phyloP scores from a whole-genome alignment of 2,797 vertebrate genomes.

The Eulemur mongoz region DNA sequence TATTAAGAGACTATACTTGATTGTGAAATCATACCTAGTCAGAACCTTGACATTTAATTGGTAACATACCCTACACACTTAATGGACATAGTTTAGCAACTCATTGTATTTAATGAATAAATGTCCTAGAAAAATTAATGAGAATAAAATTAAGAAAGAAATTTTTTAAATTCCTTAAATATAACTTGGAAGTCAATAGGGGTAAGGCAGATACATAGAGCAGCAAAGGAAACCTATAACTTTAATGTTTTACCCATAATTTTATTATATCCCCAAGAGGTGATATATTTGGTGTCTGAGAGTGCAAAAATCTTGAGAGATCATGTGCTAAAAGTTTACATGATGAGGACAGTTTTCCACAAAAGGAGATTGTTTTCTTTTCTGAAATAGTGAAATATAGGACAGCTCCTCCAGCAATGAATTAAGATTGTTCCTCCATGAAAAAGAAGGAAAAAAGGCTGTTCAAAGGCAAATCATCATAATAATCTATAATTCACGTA shows the following conservation, averaged over 20 bases:
- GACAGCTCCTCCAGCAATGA: background rate
- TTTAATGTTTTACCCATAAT: background rate
- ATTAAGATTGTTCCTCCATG: background rate
- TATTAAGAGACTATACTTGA: background rate
- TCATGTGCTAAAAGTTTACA: background rate
- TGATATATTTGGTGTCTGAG: background rate
- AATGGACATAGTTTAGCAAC: background rate
- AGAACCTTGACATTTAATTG: background rate
- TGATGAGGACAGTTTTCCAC: background rate
- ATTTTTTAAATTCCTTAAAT: background rate
- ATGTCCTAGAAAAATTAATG: background rate
- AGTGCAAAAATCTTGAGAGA: background rate
- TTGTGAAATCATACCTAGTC: background rate
- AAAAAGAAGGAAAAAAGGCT: background rate
- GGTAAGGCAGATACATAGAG: background rate
- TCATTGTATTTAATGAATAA: background rate
- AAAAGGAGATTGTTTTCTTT: background rate
- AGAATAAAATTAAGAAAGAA: slow-evolving; percentile 5
- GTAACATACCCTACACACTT: background rate
- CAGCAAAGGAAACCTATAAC: background rate
- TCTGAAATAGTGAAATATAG: background rate
- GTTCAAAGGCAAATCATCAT: background rate
- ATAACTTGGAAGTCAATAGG: background rate
- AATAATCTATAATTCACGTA: background rate
- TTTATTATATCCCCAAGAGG: background rate